Percentiles rank a stretch among this genome's conserved stretches.
These are phyloP conservation scores for Notiomystis cincta DNA, from an alignment of 2,113 vertebrate genomes.

Conservation along the genomic window DNA sequence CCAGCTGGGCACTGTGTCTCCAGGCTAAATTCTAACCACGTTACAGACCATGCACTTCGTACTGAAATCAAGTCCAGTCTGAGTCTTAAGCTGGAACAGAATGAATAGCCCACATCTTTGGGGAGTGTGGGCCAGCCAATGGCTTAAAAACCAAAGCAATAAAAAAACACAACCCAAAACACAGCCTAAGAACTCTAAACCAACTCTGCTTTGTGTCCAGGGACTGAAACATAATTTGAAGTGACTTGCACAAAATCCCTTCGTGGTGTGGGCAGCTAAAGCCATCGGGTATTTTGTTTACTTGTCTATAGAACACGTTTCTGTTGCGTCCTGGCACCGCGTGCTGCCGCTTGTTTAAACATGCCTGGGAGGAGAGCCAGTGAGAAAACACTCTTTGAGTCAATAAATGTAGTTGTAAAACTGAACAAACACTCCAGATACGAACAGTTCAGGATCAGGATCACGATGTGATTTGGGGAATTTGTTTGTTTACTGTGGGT, in stretches of 20 bases:
- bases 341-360: slow-evolving; percentile 27
- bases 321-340: not conserved
- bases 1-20: not conserved
- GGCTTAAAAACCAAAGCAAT: slow-evolving; percentile 6
- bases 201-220: slow-evolving; percentile 2
- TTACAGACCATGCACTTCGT: not conserved
- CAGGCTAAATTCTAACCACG: not conserved
- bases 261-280: not conserved
- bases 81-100: not conserved
- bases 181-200: not conserved
- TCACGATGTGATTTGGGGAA: not conserved
- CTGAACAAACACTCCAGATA: not conserved
- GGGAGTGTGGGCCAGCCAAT: not conserved
- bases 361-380: slow-evolving; percentile 26
- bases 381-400: slow-evolving; percentile 28
- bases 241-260: slow-evolving; percentile 18
- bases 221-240: slow-evolving; percentile 1
- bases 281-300: slow-evolving; percentile 28
- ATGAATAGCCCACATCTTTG: not conserved
- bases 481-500: not conserved
- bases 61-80: not conserved
- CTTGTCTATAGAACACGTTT: slow-evolving; percentile 27
- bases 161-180: not conserved
- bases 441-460: not conserved
- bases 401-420: slow-evolving; percentile 16